Evolutionary conservation across 2,888 invertebrate genomes (phyloP).

Genomic region (Drosophila rellima): DNA sequence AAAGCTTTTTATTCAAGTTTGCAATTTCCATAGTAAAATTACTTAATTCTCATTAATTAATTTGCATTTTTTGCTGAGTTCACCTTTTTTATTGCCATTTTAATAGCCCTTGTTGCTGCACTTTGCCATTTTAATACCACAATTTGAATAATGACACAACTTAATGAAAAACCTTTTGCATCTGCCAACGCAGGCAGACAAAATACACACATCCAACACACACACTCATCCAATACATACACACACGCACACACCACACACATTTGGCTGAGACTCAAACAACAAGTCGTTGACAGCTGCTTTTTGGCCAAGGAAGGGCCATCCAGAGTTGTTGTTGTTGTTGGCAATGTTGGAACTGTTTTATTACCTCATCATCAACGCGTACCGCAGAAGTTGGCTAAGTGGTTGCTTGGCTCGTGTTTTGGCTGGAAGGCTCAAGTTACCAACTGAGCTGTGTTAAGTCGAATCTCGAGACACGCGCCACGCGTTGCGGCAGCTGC

Average conservation of each 20-base stretch:
- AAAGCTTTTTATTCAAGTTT: background rate
- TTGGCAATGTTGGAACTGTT: conserved; percentile 53
- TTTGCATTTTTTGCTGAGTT: conserved; percentile 4
- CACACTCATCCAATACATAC: conserved; percentile 2
- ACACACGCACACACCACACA: conserved; percentile 1
- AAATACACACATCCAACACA: conserved; percentile 3
- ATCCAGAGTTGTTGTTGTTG: conserved; percentile 6
- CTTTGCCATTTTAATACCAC: conserved; percentile 32
- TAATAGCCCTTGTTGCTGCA: conserved; percentile 9
- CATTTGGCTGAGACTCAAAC: background rate
- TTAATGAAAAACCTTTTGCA: conserved; percentile 42
- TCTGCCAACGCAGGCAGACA: conserved; percentile 47
- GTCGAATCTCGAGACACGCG: conserved; percentile 20
- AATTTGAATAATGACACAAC: conserved; percentile 50
- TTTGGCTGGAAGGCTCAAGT: conserved; percentile 51
- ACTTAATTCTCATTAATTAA: conserved; percentile 19
- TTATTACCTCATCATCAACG: conserved; percentile 70
- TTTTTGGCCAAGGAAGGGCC: conserved; percentile 29
- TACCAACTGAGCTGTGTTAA: conserved; percentile 52
- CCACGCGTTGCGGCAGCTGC: conserved; percentile 60
- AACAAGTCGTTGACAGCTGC: conserved; percentile 62
- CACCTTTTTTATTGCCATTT: conserved; percentile 4
- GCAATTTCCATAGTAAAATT: background rate
- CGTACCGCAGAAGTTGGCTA: conserved; percentile 64
- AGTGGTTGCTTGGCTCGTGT: conserved; percentile 13